Evolutionary conservation across 1,140 invertebrate species (phyloP).

Genomic region (Drosophila sproati): DNA sequence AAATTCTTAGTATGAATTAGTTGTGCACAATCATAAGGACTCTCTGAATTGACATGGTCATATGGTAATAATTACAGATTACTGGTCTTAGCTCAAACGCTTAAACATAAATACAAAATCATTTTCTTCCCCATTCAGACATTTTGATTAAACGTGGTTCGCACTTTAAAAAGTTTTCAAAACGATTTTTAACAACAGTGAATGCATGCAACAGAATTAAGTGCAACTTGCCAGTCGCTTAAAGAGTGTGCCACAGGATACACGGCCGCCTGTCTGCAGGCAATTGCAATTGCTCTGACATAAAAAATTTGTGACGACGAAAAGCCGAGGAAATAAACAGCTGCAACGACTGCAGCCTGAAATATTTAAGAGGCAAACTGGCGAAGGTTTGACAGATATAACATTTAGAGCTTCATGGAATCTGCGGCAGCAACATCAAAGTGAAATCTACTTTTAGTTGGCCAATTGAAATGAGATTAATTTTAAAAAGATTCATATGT

Average conservation of each 20-base stretch:
- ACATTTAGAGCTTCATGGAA: background rate
- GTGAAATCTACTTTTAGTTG: slow-evolving; percentile 10
- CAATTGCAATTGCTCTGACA: slow-evolving; percentile 58
- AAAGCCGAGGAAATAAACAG: slow-evolving; percentile 56
- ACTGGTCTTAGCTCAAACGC: too few species aligned
- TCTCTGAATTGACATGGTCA: too few species aligned
- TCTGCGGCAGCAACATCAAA: background rate
- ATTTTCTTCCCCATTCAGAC: too few species aligned
- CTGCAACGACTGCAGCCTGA: slow-evolving; percentile 9
- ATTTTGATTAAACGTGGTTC: too few species aligned
- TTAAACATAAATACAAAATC: too few species aligned
- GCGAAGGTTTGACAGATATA: background rate
- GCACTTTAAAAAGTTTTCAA: too few species aligned
- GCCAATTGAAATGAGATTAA: background rate
- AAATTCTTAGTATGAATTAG: too few species aligned
- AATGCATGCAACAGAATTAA: too few species aligned
- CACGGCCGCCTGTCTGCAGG: background rate
- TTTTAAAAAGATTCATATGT: background rate
- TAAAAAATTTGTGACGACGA: slow-evolving; percentile 52
- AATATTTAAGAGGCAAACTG: background rate
- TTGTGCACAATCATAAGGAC: too few species aligned
- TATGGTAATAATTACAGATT: too few species aligned
- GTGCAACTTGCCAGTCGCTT: background rate
- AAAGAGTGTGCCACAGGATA: background rate
- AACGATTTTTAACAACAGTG: too few species aligned